Conservation (phyloP, 2,797 vertebrate genomes). For the Gastrophryne carolinensis region DNA sequence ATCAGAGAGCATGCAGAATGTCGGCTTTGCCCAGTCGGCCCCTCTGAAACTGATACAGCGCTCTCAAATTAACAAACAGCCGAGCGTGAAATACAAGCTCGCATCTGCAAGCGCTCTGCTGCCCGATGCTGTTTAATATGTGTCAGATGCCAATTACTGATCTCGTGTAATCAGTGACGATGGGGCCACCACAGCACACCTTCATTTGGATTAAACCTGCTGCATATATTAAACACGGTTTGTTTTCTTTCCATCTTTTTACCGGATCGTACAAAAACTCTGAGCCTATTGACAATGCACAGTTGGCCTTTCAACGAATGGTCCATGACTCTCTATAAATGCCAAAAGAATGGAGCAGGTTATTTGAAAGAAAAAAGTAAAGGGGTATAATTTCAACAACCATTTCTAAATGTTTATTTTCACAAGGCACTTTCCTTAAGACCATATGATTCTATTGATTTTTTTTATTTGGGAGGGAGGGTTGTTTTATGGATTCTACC, state of each 20-base stretch:
- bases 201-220: slow-evolving; percentile 49
- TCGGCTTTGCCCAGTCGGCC: slow-evolving; percentile 45
- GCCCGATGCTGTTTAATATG: slow-evolving; percentile 50
- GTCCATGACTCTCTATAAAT: slow-evolving; percentile 51
- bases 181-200: slow-evolving; percentile 54
- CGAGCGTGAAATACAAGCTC: slow-evolving; percentile 71
- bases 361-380: not conserved
- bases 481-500: too few species aligned
- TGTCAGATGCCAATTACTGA: slow-evolving; percentile 60
- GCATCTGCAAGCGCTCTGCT: slow-evolving; percentile 57
- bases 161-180: slow-evolving; percentile 62
- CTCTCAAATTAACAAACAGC: slow-evolving; percentile 58
- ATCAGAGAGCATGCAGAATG: slow-evolving; percentile 74
- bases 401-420: too few species aligned
- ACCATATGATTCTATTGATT: too few species aligned
- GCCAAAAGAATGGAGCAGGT: not conserved
- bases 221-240: not conserved
- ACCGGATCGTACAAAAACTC: slow-evolving; percentile 15
- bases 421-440: too few species aligned
- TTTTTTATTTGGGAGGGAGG: too few species aligned
- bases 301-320: slow-evolving; percentile 50
- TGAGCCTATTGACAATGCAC: slow-evolving; percentile 51
- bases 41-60: slow-evolving; percentile 55
- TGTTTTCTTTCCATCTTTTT: slow-evolving; percentile 37
- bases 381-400: too few species aligned